Base-by-base conservation (phyloP, 2,113 vertebrate genomes). In the Cyanoramphus novaezelandiae region DNA sequence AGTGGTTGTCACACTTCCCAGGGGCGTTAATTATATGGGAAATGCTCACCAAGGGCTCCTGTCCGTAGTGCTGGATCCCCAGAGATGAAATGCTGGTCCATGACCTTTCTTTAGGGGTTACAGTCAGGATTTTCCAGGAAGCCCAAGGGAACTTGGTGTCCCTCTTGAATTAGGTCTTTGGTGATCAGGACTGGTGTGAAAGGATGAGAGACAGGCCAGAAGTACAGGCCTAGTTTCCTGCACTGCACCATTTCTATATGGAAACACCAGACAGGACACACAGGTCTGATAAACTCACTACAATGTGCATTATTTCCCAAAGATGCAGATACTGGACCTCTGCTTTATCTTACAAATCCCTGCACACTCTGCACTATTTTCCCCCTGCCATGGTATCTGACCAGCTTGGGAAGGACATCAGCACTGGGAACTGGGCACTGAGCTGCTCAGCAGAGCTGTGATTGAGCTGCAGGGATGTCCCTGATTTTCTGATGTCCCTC, bases 161-260 rank as follows among this genome's bases (percentile, higher is more conserved):
- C 19, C 16, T 17, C 1, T 0, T 79, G 72, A 47, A 16, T 53
- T 77, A 49, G n/a, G 29, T 62, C 43, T 27, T 74, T 78, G 53
- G 17, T 35, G 60, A 29, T 28, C 39, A 69, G 53, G 16, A 29
- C 20, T 77, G 33, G 10, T 25, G 52, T 46, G 60, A 55, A 86
- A 49, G 25, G 39, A 41, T 27, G 62, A 62, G 47, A 33, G 46
- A 17, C 44, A 31, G 39, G n/a, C 29, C 50, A 67, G 74, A 44
- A 79, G 74, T n/a, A 31, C 13, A 13, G 39, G 7, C 23, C 60
- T 55, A 11, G n/a, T 53, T 75, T 75, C 69, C 31, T 49, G 14
- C 24, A 13, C 55, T 2, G 0, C 39, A 33, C 21, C 23, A 7
- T 35, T 53, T 41, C 62, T 55, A 7, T 23, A 23, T 1, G 4